These are phyloP conservation scores for Nephrotoma appendiculata DNA, from an alignment of 2,888 invertebrate genomes.

Conservation along the genomic window DNA sequence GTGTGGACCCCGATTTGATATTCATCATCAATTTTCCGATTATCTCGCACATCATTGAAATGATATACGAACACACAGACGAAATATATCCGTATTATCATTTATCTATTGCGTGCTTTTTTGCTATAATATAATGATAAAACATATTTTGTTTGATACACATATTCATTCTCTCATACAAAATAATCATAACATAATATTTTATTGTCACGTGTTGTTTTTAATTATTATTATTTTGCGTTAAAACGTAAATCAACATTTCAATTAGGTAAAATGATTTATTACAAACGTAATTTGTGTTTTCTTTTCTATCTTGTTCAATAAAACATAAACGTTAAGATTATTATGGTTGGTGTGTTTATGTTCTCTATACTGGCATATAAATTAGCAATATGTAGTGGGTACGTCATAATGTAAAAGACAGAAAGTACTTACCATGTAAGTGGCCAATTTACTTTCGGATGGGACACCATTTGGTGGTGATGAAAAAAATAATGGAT, in stretches of 20 bases:
- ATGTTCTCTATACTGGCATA: neutral
- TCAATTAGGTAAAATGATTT: neutral
- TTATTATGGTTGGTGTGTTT: neutral
- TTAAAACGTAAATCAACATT: neutral
- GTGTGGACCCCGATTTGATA: neutral
- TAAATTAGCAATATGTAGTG: neutral
- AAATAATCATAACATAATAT: neutral
- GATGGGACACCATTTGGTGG: slow-evolving; percentile 61
- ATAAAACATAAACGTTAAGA: neutral
- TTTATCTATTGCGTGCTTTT: neutral
- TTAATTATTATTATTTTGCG: neutral
- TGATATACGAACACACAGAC: neutral
- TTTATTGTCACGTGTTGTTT: neutral
- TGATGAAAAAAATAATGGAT: slow-evolving; percentile 52
- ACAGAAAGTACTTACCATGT: slow-evolving; percentile 48
- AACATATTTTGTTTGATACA: neutral
- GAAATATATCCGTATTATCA: neutral
- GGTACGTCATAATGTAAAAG: neutral
- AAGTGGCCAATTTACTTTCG: slow-evolving; percentile 72
- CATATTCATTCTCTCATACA: neutral
- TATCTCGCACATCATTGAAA: neutral
- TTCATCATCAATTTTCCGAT: neutral
- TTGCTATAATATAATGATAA: neutral
- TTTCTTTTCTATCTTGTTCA: neutral
- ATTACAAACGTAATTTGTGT: neutral